These are phyloP conservation scores for Diceros bicornis DNA, from an alignment of 2,797 vertebrate genomes.

Conservation along the genomic window DNA sequence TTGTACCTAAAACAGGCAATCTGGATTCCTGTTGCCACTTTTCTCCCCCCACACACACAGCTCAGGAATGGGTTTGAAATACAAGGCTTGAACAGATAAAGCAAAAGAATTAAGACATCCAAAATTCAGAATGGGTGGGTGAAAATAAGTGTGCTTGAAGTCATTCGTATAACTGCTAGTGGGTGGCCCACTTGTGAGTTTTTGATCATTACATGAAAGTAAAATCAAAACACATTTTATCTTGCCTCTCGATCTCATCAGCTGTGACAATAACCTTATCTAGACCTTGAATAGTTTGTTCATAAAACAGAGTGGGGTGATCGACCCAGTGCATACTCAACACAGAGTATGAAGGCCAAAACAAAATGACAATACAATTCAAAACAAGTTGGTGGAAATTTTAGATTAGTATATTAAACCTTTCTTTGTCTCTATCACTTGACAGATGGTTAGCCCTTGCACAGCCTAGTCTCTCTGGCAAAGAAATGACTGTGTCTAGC, in stretches of 20 bases:
- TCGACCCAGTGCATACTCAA: conserved; percentile 74
- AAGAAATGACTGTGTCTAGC: conserved; percentile 82
- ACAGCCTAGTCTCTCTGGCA: conserved; percentile 86
- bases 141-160: conserved; percentile 73
- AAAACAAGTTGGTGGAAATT: conserved; percentile 85
- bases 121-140: conserved; percentile 73
- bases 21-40: conserved; percentile 84
- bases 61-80: conserved; percentile 75
- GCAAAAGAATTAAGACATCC: conserved; percentile 73
- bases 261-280: conserved; percentile 77
- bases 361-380: conserved; percentile 83
- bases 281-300: conserved; percentile 78
- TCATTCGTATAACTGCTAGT: conserved; percentile 60
- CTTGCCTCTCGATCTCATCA: conserved; percentile 73
- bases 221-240: conserved; percentile 83
- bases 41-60: conserved; percentile 63
- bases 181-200: conserved; percentile 56
- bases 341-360: conserved; percentile 78
- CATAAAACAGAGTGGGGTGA: conserved; percentile 81
- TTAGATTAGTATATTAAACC: conserved; percentile 81
- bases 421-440: conserved; percentile 86
- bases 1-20: conserved; percentile 87
- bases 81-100: conserved; percentile 79
- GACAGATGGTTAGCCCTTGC: conserved; percentile 86
- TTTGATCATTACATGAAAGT: conserved; percentile 74